Base-by-base conservation (phyloP, 2,113 vertebrate species). In the Mobula birostris region DNA sequence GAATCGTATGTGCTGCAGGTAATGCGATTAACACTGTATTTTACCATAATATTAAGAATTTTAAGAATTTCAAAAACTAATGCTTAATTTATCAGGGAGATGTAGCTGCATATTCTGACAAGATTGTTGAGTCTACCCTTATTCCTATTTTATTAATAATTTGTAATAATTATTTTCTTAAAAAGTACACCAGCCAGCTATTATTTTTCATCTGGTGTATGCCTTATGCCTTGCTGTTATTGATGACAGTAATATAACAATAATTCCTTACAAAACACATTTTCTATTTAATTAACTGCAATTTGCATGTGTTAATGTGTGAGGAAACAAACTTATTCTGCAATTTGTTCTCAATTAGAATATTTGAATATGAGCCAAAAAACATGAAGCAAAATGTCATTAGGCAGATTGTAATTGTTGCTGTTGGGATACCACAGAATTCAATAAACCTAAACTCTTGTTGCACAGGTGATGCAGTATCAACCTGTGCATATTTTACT, bases 301-400 rank as follows among this genome's bases (percentile, higher is more conserved):
- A 93, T 93, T 93, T 93, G 91, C 91, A 74, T 93, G 21, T 93
- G 40, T 74, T 93, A 93, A 76, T 56, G 70, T 24, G 7, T 56
- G 36, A 56, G 91, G 68, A 74, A 72, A 93, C 36, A 27, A 74
- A 48, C 36, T 0, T 74, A 56, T 93, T 74, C 91, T 74, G 32
- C 70, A 93, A 93, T 93, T 93, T 72, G 66, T 93, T 48, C 66
- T 93, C 36, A 93, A 76, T 93, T 56, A 93, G 40, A 93, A 72
- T 48, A 93, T 93, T 74, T 93, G 68, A 36, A 56, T 70, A 74
- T 74, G 32, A 74, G 70, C 91, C 91, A 93, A 93, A 56, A 58
- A 56, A 93, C n/a, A 40, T 17, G 40, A 48, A 48, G 12, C 68
- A 74, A 93, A 56, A 24, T 15, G 27, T 93, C 91, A 74, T 36